These are phyloP conservation scores for Drosophila ochracea DNA, from an alignment of 2,888 invertebrate species.

Conservation along the genomic window DNA sequence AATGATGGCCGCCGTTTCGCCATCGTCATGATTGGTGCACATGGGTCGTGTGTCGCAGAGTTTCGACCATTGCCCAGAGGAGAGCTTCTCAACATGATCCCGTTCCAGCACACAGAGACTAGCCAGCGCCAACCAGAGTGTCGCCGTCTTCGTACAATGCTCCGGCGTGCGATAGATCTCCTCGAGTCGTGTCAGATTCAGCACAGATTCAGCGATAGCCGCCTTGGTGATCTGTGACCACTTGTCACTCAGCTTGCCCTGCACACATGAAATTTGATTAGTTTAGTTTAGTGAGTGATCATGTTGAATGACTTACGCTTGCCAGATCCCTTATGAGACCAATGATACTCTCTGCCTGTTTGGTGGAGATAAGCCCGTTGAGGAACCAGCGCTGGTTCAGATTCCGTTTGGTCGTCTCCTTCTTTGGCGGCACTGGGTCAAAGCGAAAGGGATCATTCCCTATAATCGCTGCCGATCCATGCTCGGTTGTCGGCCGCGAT, in stretches of 20 bases:
- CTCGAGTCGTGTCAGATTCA: conserved; percentile 92
- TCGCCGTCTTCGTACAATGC: conserved; percentile 92
- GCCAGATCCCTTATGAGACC: conserved; percentile 96
- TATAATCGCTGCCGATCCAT: neutral
- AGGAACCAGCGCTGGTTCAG: conserved; percentile 91
- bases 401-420: conserved; percentile 82
- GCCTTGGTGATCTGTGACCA: conserved; percentile 96
- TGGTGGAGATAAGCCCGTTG: conserved; percentile 92
- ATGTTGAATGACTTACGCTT: conserved; percentile 87
- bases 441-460: conserved; percentile 72
- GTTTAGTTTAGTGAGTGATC: neutral
- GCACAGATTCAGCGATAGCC: conserved; percentile 94
- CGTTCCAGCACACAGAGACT: conserved; percentile 96
- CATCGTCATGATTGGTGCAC: conserved; percentile 98
- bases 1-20: conserved; percentile 95
- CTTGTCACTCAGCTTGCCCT: conserved; percentile 93
- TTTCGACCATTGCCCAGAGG: conserved; percentile 92
- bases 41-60: conserved; percentile 89
- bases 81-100: conserved; percentile 93
- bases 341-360: conserved; percentile 95
- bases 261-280: conserved; percentile 27
- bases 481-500: conserved; percentile 53
- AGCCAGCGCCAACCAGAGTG: conserved; percentile 96
- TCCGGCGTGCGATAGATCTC: conserved; percentile 91
- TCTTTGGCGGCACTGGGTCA: conserved; percentile 71